Evolutionary conservation across 1,140 invertebrate genomes (phyloP).

Genomic region (Caenorhabditis inopinata): DNA sequence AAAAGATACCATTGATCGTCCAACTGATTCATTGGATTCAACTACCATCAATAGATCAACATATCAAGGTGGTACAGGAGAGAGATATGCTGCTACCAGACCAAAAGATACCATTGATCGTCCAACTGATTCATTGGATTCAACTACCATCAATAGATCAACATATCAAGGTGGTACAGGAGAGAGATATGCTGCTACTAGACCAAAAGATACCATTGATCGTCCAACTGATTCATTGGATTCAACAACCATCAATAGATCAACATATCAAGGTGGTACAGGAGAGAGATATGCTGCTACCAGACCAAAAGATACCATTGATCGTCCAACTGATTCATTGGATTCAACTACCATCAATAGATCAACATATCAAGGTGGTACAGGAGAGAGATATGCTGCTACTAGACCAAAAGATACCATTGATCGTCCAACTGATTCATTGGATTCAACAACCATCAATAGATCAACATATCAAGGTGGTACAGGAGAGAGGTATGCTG

Average conservation of each 20-base stretch:
- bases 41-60: not conserved
- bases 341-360: conserved; percentile 1
- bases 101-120: conserved; percentile 6
- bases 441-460: not conserved
- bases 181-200: not conserved
- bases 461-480: conserved; percentile 14
- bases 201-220: conserved; percentile 9
- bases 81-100: not conserved
- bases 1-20: not conserved
- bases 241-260: not conserved
- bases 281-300: not conserved
- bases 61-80: conserved; percentile 7
- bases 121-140: not conserved
- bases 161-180: conserved; percentile 19
- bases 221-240: not conserved
- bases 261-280: conserved; percentile 12
- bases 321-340: not conserved
- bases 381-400: not conserved
- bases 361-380: conserved; percentile 6
- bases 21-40: not conserved
- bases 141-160: not conserved
- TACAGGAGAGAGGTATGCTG: not conserved
- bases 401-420: not conserved
- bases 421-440: conserved; percentile 2
- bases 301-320: not conserved